Base-by-base conservation (phyloP, 2,888 invertebrate genomes). In the Celastrina argiolus region DNA sequence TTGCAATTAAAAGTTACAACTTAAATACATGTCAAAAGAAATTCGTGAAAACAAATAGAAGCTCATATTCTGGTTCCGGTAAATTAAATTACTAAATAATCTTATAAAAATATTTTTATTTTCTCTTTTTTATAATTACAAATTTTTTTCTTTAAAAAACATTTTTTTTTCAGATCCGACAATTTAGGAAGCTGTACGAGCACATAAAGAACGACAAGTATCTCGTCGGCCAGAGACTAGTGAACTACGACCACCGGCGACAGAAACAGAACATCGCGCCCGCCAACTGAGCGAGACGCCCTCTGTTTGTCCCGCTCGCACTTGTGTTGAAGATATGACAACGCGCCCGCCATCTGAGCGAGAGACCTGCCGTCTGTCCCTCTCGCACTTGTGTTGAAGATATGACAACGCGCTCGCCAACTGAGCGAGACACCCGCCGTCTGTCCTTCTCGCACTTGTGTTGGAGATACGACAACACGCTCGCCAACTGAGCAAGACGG, bases 201-300 rank as follows among this genome's bases (percentile, higher is more conserved):
- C 98, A 98, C 87, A 99, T 99, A 80, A 98, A 99, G 90, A 99
- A 99, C 88, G 99, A 99, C 89, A 99, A 99, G 91, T 99, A 99
- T 90, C 93, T 99, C 63, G 99, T 99, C 14, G 99, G 99, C 0
- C 97, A 98, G 78, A 93, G 98, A 73, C 93, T 99, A 73, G 99
- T 99, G 34, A 99, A 99, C 92, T 99, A 99, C 89, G 98, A 99
- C 82, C 96, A 96, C 81, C 92, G 95, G 73, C 92, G 94, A 74
- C 93, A 94, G 73, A 95, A 94, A 78, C 82, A 79, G 68, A 77
- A 72, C 73, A 75, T 81, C 39, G 68, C 81, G 66, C 70, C 80
- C 18, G 71, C 80, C 68, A 84, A 87, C 78, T 85, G 81, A 85
- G 70, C 14, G 45, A 41, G 41, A 14, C 16, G 31, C 34, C 0